These are phyloP conservation scores for Sipha flava DNA, from an alignment of 1,140 invertebrate genomes.

Conservation along the genomic window DNA sequence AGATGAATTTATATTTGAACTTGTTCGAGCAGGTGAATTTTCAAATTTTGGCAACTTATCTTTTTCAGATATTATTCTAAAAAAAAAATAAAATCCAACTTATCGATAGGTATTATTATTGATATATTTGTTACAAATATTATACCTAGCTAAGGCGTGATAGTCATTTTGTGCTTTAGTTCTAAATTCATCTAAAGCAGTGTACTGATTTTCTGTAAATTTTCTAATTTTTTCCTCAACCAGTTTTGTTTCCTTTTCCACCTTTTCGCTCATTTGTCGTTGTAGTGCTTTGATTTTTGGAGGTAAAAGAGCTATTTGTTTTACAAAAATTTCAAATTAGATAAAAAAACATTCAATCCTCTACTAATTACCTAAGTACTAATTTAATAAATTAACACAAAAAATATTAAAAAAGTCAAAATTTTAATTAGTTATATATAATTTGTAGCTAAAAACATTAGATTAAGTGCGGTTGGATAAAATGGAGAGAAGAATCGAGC, in stretches of 20 bases:
- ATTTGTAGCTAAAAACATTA: no score
- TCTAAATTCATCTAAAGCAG: conserved; percentile 46
- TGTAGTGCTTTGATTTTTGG: conserved; percentile 42
- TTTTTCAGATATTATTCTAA: conserved; percentile 22
- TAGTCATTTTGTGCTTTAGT: conserved; percentile 48
- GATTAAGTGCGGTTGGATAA: no score
- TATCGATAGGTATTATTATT: no score
- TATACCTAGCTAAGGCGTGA: conserved; percentile 45
- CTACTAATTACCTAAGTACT: no score
- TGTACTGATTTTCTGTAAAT: conserved; percentile 49
- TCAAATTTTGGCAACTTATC: background rate
- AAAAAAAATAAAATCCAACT: background rate
- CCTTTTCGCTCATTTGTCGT: conserved; percentile 46
- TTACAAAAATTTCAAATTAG: background rate
- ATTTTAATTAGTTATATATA: no score
- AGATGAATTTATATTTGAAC: background rate
- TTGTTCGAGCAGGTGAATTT: conserved; percentile 5
- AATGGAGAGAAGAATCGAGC: no score
- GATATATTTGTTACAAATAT: no score
- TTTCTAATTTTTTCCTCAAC: conserved; percentile 48
- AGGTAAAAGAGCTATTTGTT: conserved; percentile 8
- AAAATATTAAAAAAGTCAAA: no score
- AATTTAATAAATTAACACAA: no score
- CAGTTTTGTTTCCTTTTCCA: conserved; percentile 45
- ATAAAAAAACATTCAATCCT: no score